A percentile compares a stretch with the other conserved stretches of the same genome.
These are phyloP conservation scores for Silvanus unidentatus DNA, from an alignment of 2,888 invertebrate species.

Conservation along the genomic window DNA sequence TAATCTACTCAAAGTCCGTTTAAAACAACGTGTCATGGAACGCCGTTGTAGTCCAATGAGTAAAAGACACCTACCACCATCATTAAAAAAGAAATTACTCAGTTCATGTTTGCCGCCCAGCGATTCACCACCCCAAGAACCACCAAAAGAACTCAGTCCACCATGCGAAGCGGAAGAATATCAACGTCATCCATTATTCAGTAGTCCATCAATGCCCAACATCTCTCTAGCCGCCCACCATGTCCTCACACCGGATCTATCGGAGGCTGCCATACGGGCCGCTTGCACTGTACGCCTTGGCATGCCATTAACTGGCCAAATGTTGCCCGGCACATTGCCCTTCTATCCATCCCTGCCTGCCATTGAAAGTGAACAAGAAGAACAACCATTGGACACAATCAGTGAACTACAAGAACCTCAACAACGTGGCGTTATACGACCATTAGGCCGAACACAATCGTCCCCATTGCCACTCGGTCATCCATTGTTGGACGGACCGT, in stretches of 20 bases:
- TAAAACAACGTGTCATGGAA: slow-evolving; percentile 93
- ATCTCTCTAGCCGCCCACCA: slow-evolving; percentile 70
- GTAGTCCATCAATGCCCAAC: slow-evolving; percentile 95
- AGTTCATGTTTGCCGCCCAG: slow-evolving; percentile 55
- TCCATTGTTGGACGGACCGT: slow-evolving; percentile 60
- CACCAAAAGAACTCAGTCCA: slow-evolving; percentile 53
- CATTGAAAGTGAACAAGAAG: slow-evolving; percentile 54
- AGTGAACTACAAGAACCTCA: slow-evolving; percentile 44
- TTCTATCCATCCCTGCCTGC: slow-evolving; percentile 65
- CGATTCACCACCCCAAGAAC: slow-evolving; percentile 55
- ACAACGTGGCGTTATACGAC: slow-evolving; percentile 51
- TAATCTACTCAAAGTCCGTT: slow-evolving; percentile 88
- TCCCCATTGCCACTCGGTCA: slow-evolving; percentile 87
- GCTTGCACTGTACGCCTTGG: slow-evolving; percentile 62
- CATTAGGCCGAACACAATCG: slow-evolving; percentile 89
- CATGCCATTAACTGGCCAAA: slow-evolving; percentile 51
- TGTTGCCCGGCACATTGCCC: slow-evolving; percentile 62
- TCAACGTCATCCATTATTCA: slow-evolving; percentile 66
- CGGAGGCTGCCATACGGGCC: slow-evolving; percentile 74
- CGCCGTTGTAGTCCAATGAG: slow-evolving; percentile 88
- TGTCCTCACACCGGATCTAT: slow-evolving; percentile 50
- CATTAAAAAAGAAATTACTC: slow-evolving; percentile 65
- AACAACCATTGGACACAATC: slow-evolving; percentile 45
- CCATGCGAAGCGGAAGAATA: slow-evolving; percentile 63
- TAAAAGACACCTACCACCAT: slow-evolving; percentile 72